Base-by-base conservation (phyloP, 1,140 invertebrate genomes). In the Plectrocnemia conspersa region DNA sequence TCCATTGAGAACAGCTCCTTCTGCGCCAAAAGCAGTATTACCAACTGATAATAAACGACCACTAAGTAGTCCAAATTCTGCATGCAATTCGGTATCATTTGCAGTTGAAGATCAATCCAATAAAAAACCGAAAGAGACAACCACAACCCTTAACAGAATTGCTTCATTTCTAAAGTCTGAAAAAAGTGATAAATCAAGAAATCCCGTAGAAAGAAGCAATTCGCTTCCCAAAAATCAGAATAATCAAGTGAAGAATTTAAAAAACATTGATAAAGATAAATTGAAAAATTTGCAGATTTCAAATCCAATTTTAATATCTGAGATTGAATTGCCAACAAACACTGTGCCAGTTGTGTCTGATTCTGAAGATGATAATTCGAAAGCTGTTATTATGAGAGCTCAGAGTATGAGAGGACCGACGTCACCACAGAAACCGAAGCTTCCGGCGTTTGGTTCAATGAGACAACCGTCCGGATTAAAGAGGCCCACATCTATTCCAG, bases 381-480 rank as follows among this genome's bases (percentile, higher is more conserved):
- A 79, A 63, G 67, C 72, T 1, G 78, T 81, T 3, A 77, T 89
- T 0, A 80, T 83, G 66, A 74, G 88, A 40, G 80, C 86, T 0
- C 87, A 90, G 63, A 89, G 86, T 47, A 86, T 91, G 84, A 73
- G 87, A 46, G 77, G 77, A 29, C 80, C 80, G 35, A 71, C 79
- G 1, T 32, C 56, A 1, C 52, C 63, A 6, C 71, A 71, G 11
- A 73, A 77, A 32, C 79, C 82, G 0, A 66, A 73, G 0, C 77
- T 90, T n/a, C 84, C 85, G 18, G 82, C 79, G 22, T 89, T 91
- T 64, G 87, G 88, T 0, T 90, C 86, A 0, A 89, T 90, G 85
- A 69, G 86, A 23, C 79, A 85, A 29, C 71, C 80, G 0, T 71
- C 72, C 0, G 77, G 75, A 2, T 65, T 68, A 0, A 81, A 82